These are phyloP conservation scores for Leptogaster cylindrica DNA, from an alignment of 2,888 invertebrate genomes.

Conservation along the genomic window DNA sequence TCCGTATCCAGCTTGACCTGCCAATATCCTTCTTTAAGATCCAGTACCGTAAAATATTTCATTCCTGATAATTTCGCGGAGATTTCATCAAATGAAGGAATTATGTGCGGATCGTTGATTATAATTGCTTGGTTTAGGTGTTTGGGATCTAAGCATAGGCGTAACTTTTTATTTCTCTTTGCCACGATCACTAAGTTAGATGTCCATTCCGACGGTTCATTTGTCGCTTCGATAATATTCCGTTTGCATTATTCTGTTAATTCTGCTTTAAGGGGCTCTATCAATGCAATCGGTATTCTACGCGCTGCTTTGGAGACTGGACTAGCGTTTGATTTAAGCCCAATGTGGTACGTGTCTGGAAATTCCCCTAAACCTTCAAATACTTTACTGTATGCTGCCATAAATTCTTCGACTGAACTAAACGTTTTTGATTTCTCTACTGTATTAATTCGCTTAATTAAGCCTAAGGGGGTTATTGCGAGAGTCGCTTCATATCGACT, in stretches of 20 bases:
- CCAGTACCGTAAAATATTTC: not conserved
- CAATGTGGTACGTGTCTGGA: not conserved
- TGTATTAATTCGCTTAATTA: not conserved
- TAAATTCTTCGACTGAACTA: not conserved
- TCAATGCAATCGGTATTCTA: not conserved
- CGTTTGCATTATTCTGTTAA: not conserved
- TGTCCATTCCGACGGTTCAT: not conserved
- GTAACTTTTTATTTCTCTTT: not conserved
- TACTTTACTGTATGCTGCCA: not conserved
- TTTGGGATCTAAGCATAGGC: not conserved
- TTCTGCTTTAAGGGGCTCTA: not conserved
- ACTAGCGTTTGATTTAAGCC: no score
- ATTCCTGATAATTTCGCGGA: constrained; percentile 1
- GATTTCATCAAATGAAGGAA: constrained; percentile 1
- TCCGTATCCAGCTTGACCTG: not conserved
- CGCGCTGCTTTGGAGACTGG: no score
- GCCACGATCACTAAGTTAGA: not conserved
- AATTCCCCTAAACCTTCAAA: not conserved
- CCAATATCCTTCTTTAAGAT: not conserved
- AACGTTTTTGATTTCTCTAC: no score
- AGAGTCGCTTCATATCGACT: no score
- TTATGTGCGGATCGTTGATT: not conserved
- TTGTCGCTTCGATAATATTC: not conserved
- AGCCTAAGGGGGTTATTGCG: no score
- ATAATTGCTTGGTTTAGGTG: not conserved